phyloP scores from a whole-genome alignment of 1,140 invertebrate species.

The Cydia pomonella region DNA sequence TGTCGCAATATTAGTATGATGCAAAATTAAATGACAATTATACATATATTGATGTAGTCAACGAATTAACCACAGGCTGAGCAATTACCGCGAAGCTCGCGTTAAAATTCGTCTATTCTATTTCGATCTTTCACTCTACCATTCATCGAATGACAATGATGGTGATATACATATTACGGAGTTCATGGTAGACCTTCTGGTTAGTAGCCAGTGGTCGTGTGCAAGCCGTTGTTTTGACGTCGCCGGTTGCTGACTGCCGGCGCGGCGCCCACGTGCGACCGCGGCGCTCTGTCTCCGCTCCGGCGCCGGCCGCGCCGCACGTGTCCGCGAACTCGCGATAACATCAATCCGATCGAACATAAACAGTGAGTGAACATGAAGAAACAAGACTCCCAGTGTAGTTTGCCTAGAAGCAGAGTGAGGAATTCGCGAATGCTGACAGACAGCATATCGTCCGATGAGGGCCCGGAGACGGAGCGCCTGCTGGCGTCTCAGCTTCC shows the following conservation, averaged over 20 bases:
- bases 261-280: constrained; percentile 59
- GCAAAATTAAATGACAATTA: background rate
- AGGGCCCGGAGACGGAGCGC: constrained; percentile 72
- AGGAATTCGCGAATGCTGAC: constrained; percentile 58
- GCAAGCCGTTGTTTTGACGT: constrained; percentile 58
- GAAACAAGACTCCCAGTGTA: constrained; percentile 56
- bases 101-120: too few relatives aligned
- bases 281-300: constrained; percentile 63
- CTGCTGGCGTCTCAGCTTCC: constrained; percentile 61
- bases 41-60: background rate
- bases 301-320: constrained; percentile 61
- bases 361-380: constrained; percentile 64
- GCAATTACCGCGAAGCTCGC: background rate
- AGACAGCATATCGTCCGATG: constrained; percentile 71
- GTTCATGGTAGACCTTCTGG: background rate
- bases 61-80: background rate
- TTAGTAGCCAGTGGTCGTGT: constrained; percentile 29
- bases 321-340: constrained; percentile 41
- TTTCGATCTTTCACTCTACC: too few relatives aligned
- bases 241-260: background rate
- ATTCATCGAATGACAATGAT: background rate
- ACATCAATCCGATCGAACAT: constrained; percentile 51
- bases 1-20: background rate
- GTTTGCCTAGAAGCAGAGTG: constrained; percentile 48
- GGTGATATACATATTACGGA: background rate